Evolutionary conservation across 1,140 invertebrate genomes (phyloP).

Genomic region (Temnothorax longispinosus): DNA sequence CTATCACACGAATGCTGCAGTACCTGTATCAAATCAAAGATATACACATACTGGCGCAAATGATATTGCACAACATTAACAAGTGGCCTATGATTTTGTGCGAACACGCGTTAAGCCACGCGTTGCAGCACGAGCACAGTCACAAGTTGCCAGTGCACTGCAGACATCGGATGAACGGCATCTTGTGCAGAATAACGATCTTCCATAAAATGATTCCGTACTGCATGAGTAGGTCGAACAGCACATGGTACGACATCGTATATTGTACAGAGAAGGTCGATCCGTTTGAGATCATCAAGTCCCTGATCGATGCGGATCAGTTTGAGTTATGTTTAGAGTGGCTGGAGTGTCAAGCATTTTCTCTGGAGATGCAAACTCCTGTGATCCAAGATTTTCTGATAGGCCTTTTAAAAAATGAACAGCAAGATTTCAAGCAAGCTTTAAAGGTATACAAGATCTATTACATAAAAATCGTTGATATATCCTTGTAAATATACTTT

Average conservation of each 20-base stretch:
- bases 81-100: slow-evolving; percentile 79
- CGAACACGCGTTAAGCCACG: slow-evolving; percentile 74
- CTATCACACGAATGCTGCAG: slow-evolving; percentile 62
- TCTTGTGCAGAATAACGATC: slow-evolving; percentile 81
- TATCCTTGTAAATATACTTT: not conserved
- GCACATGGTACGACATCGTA: slow-evolving; percentile 84
- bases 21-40: slow-evolving; percentile 81
- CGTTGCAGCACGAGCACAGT: slow-evolving; percentile 73
- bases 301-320: slow-evolving; percentile 81
- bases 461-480: not conserved
- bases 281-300: slow-evolving; percentile 76
- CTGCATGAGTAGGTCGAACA: slow-evolving; percentile 70
- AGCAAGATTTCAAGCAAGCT: slow-evolving; percentile 77
- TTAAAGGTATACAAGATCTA: slow-evolving; percentile 73
- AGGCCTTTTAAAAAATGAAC: slow-evolving; percentile 77
- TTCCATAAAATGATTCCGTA: slow-evolving; percentile 84
- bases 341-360: slow-evolving; percentile 85
- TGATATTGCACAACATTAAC: slow-evolving; percentile 75
- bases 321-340: slow-evolving; percentile 88
- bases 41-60: slow-evolving; percentile 74
- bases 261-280: slow-evolving; percentile 81
- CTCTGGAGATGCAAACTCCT: slow-evolving; percentile 79
- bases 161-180: slow-evolving; percentile 80
- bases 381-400: slow-evolving; percentile 78
- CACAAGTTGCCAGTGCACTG: slow-evolving; percentile 81